Base-by-base conservation (phyloP, 2,113 vertebrate species). In the Corynorhinus townsendii region DNA sequence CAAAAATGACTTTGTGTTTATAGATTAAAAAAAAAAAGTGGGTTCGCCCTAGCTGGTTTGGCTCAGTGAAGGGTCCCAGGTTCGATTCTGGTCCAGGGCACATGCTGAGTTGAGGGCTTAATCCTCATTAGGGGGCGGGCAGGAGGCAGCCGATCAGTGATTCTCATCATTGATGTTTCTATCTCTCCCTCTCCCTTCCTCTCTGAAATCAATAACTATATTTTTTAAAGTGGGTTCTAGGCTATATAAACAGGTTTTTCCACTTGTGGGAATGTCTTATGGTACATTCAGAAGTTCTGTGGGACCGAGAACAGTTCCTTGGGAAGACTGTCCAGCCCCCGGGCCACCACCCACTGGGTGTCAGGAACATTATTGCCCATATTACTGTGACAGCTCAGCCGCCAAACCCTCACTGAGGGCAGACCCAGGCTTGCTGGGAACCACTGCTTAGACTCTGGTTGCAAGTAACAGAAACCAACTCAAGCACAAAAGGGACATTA, bases 1-100 rank as follows among this genome's bases (percentile, higher is more conserved):
- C 7, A 75, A 88, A 93, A 96, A 73, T 69, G 28, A 35, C 68
- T 79, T 76, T 62, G 11, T 93, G 66, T 88, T 89, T 87, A 62
- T 64, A 40, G 35, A 86, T 59, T 38, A 40, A 40, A 40, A 40
- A 40, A 40, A 45, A 26, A 72, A 69, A 68, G 28, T 62, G 59
- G 26, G 59, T 62, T 62, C 11, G 4, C 11, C 24, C 26, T 62
- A 62, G 24, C 59, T 62, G 24, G 59, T 62, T 62, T 62, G 59
- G 56, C 56, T 59, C 56, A 59, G 56, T 59, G 56, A 62, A 62
- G 10, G 59, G 59, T 28, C 59, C 59, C 11, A 3, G 26, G 11
- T 62, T 62, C 26, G 26, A 62, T 62, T 62, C 59, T 24, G 0
- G 26, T 62, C 59, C 11, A 11, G 56, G 56, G 56, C 3, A 59